Evolutionary conservation across 2,888 invertebrate species (phyloP).

Genomic region (Meiosimyza platycephala): DNA sequence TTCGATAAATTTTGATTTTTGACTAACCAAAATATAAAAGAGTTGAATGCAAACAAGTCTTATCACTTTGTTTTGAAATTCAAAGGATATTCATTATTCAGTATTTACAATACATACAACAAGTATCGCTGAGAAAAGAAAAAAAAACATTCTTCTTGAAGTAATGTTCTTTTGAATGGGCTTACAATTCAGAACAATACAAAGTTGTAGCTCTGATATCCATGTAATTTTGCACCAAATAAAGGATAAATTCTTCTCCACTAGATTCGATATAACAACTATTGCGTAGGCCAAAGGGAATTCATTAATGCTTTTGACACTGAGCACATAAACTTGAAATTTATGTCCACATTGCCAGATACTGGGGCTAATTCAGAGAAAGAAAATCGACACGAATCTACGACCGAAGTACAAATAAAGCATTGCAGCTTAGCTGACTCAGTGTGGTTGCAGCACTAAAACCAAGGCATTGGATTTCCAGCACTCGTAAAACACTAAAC

Average conservation of each 20-base stretch:
- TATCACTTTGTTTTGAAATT: too few species aligned
- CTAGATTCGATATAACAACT: neutral
- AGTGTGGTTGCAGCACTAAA: neutral
- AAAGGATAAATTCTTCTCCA: conserved; percentile 1
- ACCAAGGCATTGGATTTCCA: conserved; percentile 10
- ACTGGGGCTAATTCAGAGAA: neutral
- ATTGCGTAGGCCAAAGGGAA: neutral
- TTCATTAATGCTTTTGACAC: conserved; percentile 29
- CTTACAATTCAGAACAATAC: too few species aligned
- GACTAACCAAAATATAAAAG: too few species aligned
- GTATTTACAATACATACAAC: conserved; percentile 4
- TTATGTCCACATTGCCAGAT: conserved; percentile 25
- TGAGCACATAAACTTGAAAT: conserved; percentile 30
- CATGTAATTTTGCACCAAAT: too few species aligned
- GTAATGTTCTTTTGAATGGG: too few species aligned
- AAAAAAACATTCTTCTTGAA: neutral
- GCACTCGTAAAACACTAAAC: conserved; percentile 16
- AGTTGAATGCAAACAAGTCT: too few species aligned
- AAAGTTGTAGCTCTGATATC: too few species aligned
- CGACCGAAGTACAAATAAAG: conserved; percentile 20
- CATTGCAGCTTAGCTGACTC: conserved; percentile 15
- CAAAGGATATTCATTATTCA: neutral
- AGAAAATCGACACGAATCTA: conserved; percentile 1
- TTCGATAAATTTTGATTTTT: too few species aligned
- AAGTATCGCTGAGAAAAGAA: neutral